Evolutionary conservation across 2,797 vertebrate genomes (phyloP).

Genomic region (Numenius phaeopus): DNA sequence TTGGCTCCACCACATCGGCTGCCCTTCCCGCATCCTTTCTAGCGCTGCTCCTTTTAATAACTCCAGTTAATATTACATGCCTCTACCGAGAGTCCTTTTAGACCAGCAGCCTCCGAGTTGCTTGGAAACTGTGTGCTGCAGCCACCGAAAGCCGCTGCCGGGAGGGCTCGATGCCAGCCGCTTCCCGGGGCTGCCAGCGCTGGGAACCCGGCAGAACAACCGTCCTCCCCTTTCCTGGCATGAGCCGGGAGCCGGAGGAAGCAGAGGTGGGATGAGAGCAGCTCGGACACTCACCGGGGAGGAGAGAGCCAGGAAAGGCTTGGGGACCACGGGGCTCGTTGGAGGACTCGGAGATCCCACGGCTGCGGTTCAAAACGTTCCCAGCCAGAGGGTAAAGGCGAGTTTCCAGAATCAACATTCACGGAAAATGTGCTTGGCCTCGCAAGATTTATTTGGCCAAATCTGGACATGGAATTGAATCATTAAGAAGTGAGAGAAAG

Average conservation of each 20-base stretch:
- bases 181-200: not conserved
- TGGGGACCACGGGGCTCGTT: rapidly evolving
- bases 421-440: not conserved
- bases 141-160: not conserved
- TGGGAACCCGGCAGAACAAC: not conserved
- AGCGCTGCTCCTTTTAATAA: not conserved
- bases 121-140: constrained; percentile 71
- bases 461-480: not conserved
- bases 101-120: constrained; percentile 48
- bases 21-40: not conserved
- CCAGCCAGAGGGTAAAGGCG: not conserved
- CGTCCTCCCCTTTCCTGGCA: not conserved
- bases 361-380: not conserved
- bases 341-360: not conserved
- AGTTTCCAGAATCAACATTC: not conserved
- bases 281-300: rapidly evolving
- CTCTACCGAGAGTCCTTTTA: constrained; percentile 7
- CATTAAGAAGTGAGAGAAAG: not conserved
- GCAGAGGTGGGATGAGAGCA: not conserved
- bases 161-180: not conserved
- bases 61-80: constrained; percentile 3
- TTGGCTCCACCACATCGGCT: not conserved
- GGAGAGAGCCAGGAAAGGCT: not conserved
- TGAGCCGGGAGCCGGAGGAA: not conserved
- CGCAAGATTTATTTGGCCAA: not conserved